Conservation (phyloP, 2,113 vertebrate species). For the Lates calcarifer region DNA sequence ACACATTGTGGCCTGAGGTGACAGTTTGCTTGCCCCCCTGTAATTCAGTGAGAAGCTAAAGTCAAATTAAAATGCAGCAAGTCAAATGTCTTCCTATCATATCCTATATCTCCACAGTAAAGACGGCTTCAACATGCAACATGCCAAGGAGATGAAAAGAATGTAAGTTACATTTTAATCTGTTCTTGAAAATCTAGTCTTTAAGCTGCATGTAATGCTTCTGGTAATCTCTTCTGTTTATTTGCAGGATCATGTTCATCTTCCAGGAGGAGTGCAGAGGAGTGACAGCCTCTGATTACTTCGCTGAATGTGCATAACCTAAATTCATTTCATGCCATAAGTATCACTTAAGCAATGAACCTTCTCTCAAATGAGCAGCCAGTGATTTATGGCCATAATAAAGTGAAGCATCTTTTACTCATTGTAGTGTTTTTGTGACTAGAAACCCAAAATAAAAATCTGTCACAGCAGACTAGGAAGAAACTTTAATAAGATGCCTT, state of each 20-base stretch:
- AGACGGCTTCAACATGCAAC: too few relatives aligned
- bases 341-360: not conserved
- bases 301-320: slow-evolving; percentile 8
- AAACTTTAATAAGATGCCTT: not conserved
- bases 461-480: not conserved
- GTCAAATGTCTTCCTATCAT: not conserved
- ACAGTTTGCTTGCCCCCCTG: not conserved
- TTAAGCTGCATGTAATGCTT: not conserved
- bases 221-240: not conserved
- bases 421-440: not conserved
- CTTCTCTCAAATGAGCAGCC: not conserved
- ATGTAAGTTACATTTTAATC: slow-evolving; percentile 27
- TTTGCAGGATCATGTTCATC: slow-evolving; percentile 44
- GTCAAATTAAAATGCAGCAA: not conserved
- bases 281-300: not conserved
- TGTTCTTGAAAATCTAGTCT: not conserved
- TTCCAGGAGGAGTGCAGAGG: not conserved
- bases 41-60: not conserved
- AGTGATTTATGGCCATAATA: slow-evolving; percentile 6
- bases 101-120: slow-evolving; percentile 37
- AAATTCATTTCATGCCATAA: not conserved
- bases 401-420: not conserved
- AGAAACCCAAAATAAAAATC: not conserved
- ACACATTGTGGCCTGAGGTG: too few relatives aligned
- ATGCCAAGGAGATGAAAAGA: accelerated